Percentiles rank a stretch among this genome's conserved stretches.
Conservation (phyloP, 2,113 vertebrate genomes). For the Pedionomus torquatus region DNA sequence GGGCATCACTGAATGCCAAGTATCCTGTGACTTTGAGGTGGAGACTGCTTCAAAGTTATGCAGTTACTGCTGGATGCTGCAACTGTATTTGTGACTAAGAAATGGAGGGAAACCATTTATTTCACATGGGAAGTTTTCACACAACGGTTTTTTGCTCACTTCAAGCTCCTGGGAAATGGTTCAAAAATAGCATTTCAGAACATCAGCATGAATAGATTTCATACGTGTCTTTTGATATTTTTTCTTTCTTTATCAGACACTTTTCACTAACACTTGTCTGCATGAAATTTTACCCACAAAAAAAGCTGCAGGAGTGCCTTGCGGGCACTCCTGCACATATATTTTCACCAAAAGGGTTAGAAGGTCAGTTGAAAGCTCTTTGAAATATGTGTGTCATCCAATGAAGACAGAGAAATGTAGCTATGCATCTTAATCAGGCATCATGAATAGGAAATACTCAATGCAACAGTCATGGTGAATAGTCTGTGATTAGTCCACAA, state of each 20-base stretch:
- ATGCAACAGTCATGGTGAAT: constrained; percentile 25
- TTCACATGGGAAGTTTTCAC: not conserved
- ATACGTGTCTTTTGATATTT: not conserved
- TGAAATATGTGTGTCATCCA: constrained; percentile 35
- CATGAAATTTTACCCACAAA: constrained; percentile 3
- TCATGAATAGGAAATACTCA: constrained; percentile 35
- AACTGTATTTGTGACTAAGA: not conserved
- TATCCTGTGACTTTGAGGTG: not conserved
- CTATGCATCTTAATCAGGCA: constrained; percentile 50
- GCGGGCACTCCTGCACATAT: not conserved
- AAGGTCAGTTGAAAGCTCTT: constrained; percentile 24
- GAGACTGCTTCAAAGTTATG: not conserved
- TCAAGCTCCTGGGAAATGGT: not conserved
- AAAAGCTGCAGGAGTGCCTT: not conserved
- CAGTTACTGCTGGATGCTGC: not conserved
- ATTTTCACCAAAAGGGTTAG: constrained; percentile 47
- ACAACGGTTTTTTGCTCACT: not conserved
- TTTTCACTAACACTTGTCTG: not conserved
- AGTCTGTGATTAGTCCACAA: not conserved
- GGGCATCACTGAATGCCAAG: not conserved
- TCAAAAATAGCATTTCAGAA: not conserved
- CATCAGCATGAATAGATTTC: not conserved
- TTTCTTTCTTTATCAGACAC: not conserved
- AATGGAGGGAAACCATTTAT: not conserved
- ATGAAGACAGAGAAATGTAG: constrained; percentile 30